Evolutionary conservation across 2,888 invertebrate species (phyloP).

Genomic region (Ormyrus rosae): DNA sequence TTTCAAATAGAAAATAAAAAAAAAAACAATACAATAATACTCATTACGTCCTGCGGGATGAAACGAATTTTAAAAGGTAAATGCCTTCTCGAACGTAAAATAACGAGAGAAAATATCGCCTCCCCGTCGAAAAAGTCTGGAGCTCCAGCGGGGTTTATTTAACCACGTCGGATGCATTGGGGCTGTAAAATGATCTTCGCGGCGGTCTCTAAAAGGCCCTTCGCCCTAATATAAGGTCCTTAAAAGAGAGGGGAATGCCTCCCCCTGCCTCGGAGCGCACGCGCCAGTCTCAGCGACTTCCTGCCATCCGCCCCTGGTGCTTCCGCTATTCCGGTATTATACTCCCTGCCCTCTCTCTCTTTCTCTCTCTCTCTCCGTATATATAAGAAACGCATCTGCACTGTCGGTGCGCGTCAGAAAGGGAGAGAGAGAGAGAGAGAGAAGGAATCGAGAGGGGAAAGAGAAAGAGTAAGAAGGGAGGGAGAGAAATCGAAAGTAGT

Average conservation of each 20-base stretch:
- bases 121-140: not conserved
- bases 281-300: conserved; percentile 74
- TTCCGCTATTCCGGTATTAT: conserved; percentile 70
- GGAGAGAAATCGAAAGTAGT: no score
- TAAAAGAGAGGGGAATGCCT: not conserved
- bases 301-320: conserved; percentile 71
- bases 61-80: no score
- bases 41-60: no score
- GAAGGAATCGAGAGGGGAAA: not conserved
- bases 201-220: not conserved
- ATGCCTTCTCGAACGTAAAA: no score
- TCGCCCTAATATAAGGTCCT: conserved; percentile 32
- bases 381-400: conserved; percentile 62
- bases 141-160: conserved; percentile 5
- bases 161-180: not conserved
- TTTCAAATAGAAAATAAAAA: no score
- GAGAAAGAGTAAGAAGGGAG: no score
- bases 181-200: not conserved
- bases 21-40: no score
- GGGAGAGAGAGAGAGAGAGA: conserved; percentile 3
- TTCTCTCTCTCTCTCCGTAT: conserved; percentile 44
- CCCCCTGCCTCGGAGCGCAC: conserved; percentile 63
- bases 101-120: no score
- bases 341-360: conserved; percentile 33
- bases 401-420: conserved; percentile 42